Evolutionary conservation across 2,797 vertebrate genomes (phyloP).

Genomic region (Macroramphosus scolopax): DNA sequence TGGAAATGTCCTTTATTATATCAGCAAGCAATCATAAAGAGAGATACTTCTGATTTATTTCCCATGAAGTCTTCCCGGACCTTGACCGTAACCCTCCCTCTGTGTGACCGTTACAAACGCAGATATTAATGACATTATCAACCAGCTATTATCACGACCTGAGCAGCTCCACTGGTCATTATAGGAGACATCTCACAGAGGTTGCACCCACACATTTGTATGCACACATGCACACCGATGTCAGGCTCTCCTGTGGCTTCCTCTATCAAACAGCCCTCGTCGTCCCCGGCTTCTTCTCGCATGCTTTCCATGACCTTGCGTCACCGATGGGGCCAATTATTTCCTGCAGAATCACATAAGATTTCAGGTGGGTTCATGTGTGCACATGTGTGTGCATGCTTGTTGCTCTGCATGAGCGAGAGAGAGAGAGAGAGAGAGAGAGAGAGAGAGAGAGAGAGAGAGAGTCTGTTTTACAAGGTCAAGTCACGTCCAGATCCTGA

Average conservation of each 20-base stretch:
- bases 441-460: too few relatives aligned
- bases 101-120: too few relatives aligned
- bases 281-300: constrained; percentile 30
- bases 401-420: constrained; percentile 18
- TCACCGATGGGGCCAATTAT: constrained; percentile 64
- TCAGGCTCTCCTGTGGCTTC: constrained; percentile 29
- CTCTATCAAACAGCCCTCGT: constrained; percentile 9
- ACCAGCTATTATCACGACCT: too few relatives aligned
- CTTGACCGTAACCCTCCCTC: too few relatives aligned
- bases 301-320: constrained; percentile 35
- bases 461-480: constrained; percentile 4
- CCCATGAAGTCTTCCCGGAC: too few relatives aligned
- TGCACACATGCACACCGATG: neutral
- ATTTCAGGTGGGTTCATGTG: constrained; percentile 26
- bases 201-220: constrained; percentile 1
- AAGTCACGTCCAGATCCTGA: constrained; percentile 22
- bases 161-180: too few relatives aligned
- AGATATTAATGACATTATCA: too few relatives aligned
- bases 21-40: too few relatives aligned
- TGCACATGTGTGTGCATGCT: constrained; percentile 1
- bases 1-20: too few relatives aligned
- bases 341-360: constrained; percentile 35
- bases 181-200: too few relatives aligned
- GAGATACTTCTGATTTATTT: too few relatives aligned
- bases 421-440: too few relatives aligned